phyloP scores from a whole-genome alignment of 1,140 invertebrate genomes.

The Drosophila chauvacae region DNA sequence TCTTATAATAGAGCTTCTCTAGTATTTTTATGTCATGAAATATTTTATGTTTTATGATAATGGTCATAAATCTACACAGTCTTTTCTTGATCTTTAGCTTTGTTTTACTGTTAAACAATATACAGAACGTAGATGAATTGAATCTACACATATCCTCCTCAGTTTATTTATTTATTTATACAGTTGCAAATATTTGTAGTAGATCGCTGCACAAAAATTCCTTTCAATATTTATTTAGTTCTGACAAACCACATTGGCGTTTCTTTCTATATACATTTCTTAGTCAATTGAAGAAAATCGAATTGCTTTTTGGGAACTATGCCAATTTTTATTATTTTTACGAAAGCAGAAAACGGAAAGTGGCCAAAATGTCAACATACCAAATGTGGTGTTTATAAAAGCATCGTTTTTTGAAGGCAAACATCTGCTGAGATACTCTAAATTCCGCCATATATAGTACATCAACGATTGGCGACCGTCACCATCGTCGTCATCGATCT shows the following conservation, averaged over 20 bases:
- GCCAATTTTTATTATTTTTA: slow-evolving; percentile 36
- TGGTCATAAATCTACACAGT: neutral
- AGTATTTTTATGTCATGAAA: no score
- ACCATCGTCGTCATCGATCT: slow-evolving; percentile 27
- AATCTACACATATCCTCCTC: neutral
- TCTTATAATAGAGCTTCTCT: no score
- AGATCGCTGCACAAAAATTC: slow-evolving; percentile 12
- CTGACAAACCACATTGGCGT: slow-evolving; percentile 1
- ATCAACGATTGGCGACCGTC: neutral
- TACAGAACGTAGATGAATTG: neutral
- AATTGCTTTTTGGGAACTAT: slow-evolving; percentile 33
- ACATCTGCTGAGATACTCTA: slow-evolving; percentile 3
- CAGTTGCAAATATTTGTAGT: slow-evolving; percentile 11
- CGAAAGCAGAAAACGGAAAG: slow-evolving; percentile 17
- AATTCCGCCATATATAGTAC: neutral
- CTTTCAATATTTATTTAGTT: slow-evolving; percentile 16
- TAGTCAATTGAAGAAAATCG: slow-evolving; percentile 10
- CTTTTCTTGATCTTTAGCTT: neutral
- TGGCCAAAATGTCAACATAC: slow-evolving; percentile 27
- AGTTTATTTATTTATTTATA: slow-evolving; percentile 1
- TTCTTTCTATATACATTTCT: slow-evolving; percentile 3
- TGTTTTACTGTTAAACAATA: neutral
- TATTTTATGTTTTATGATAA: neutral
- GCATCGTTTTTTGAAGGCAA: neutral
- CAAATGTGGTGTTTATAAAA: slow-evolving; percentile 9